Conservation (phyloP, 2,888 invertebrate genomes). For the Trileptium ribeirensis region DNA sequence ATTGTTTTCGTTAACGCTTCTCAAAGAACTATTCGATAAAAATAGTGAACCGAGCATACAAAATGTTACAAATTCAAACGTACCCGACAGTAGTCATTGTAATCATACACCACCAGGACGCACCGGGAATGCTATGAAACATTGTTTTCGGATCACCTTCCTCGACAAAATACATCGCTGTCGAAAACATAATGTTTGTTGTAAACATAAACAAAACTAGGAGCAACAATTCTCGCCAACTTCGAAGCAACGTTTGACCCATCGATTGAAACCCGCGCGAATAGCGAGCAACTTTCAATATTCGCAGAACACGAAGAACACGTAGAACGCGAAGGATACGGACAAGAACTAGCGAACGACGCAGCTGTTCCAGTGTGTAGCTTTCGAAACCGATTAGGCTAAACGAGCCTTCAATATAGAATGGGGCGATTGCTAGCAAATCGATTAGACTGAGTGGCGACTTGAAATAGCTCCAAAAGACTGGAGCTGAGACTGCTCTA, state of each 20-base stretch:
- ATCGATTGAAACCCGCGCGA: conserved; percentile 15
- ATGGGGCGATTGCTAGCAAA: conserved; percentile 5
- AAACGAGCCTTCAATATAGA: background rate
- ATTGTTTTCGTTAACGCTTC: too few species aligned
- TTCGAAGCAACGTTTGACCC: background rate
- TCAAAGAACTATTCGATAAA: too few species aligned
- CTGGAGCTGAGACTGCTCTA: background rate
- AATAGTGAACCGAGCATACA: too few species aligned
- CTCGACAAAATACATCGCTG: conserved; percentile 6
- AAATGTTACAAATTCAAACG: too few species aligned
- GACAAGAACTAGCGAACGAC: conserved; percentile 2
- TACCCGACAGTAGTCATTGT: conserved; percentile 17
- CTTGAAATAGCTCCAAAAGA: background rate
- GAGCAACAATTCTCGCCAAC: conserved; percentile 10
- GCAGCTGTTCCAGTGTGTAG: background rate
- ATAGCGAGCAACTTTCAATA: conserved; percentile 14
- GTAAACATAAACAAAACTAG: conserved; percentile 9
- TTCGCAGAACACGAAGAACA: background rate
- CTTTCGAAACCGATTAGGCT: background rate
- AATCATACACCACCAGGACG: conserved; percentile 8
- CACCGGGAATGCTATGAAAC: background rate
- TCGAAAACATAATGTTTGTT: conserved; percentile 11
- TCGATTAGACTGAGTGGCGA: conserved; percentile 12
- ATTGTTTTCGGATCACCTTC: background rate
- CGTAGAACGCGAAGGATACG: conserved; percentile 7